phyloP scores from a whole-genome alignment of 2,113 vertebrate species.

The Chascanopsetta lugubris region DNA sequence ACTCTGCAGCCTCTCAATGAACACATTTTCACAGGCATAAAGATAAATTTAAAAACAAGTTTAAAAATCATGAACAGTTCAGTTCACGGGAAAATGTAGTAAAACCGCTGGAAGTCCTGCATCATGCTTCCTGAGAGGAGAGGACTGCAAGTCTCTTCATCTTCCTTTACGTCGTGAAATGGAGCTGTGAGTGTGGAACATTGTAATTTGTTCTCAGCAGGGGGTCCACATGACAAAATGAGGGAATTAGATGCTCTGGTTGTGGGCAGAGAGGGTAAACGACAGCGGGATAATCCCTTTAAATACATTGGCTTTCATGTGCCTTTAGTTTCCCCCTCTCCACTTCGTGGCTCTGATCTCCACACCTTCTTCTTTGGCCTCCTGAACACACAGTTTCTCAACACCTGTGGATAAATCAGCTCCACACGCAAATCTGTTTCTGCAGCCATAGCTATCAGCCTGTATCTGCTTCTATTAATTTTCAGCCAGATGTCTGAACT shows the following conservation, averaged over 20 bases:
- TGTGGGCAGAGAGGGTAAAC: constrained; percentile 25
- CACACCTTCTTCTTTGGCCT: constrained; percentile 3
- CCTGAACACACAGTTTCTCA: too few relatives aligned
- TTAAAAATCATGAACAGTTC: too few relatives aligned
- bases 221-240: constrained; percentile 62
- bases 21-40: constrained; percentile 1
- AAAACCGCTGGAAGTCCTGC: constrained; percentile 39
- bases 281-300: constrained; percentile 50
- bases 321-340: constrained; percentile 3
- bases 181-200: constrained; percentile 59
- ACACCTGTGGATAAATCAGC: too few relatives aligned
- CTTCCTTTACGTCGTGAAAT: constrained; percentile 37
- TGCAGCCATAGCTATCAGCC: not conserved
- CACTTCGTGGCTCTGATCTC: not conserved
- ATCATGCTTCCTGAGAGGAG: constrained; percentile 43
- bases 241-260: constrained; percentile 49
- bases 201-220: constrained; percentile 53
- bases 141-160: constrained; percentile 47
- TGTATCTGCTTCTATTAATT: not conserved
- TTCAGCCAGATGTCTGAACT: constrained; percentile 16
- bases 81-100: constrained; percentile 68
- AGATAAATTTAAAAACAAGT: constrained; percentile 5
- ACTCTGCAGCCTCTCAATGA: not conserved
- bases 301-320: constrained; percentile 59
- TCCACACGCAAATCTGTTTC: not conserved